phyloP scores from a whole-genome alignment of 2,113 vertebrate species.

The Nannospalax galili region DNA sequence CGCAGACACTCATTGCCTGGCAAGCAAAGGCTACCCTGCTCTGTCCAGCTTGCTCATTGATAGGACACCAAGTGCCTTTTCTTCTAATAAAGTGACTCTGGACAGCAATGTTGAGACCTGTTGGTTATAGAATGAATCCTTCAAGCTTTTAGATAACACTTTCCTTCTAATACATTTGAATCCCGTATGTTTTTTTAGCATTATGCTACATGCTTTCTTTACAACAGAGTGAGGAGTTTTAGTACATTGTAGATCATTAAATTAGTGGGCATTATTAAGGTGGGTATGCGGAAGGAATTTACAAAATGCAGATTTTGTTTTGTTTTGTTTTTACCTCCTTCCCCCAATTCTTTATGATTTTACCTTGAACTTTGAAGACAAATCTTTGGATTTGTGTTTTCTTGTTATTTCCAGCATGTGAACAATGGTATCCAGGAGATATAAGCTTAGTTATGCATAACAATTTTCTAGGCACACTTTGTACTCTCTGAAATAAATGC shows the following conservation, averaged over 20 bases:
- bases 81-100: not conserved
- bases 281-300: not conserved
- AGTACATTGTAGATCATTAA: not conserved
- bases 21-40: not conserved
- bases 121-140: not conserved
- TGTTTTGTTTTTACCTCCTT: not conserved
- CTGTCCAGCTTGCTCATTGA: not conserved
- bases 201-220: not conserved
- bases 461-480: not conserved
- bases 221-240: not conserved
- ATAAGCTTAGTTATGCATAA: not conserved
- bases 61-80: not conserved
- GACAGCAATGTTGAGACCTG: not conserved
- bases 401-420: not conserved
- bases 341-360: not conserved
- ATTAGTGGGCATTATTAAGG: not conserved
- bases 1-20: not conserved
- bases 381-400: not conserved
- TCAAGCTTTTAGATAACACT: not conserved
- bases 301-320: not conserved
- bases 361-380: conserved; percentile 11
- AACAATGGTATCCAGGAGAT: not conserved
- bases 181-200: not conserved
- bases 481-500: not conserved
- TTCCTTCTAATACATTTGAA: not conserved